Base-by-base conservation (phyloP, 2,888 invertebrate species). In the Drosophila suboccidentalis region DNA sequence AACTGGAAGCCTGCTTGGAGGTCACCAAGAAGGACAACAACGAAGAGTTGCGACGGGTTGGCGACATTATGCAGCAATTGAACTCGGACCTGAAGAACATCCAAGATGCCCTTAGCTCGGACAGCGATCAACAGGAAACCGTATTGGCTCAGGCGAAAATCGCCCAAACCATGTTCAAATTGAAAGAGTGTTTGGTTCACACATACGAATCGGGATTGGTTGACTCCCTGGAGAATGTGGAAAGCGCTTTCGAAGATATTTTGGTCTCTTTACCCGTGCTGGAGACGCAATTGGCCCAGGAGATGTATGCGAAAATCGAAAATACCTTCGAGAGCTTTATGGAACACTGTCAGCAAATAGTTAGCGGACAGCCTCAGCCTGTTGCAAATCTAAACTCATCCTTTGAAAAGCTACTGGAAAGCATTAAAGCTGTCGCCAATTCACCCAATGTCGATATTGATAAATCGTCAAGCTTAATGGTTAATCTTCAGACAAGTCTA, bases 221-320 rank as follows among this genome's bases (percentile, higher is more conserved):
- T 36, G 90, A 91, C 13, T 89, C 90, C 1, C 68, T 92, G 19
- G 91, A 92, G 22, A 91, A 89, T 63, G 86, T 92, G 36, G 92
- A 92, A 66, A 90, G 86, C 69, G 91, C 89, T 3, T 92, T 92
- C 63, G 92, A 92, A 46, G 92, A 92, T 51, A 90, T 92, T 44
- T 65, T 92, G 17, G 81, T 90, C 3, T 89, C 90, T 0, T 69
- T 92, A 49, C 92, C 92, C 0, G 91, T 75, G 87, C 92, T 74
- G 71, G 94, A 80, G 89, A 91, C 87, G 19, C 90, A 94, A 41
- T 88, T 94, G 54, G 93, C 94, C n/a, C 80, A 91, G 47, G 93
- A 93, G 61, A 92, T 93, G 77, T 91, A 92, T 61, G 74, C 90
- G 4, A 92, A 93, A 67, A 82, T 90, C 2, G 89, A 89, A 34